Evolutionary conservation across 2,113 vertebrate genomes (phyloP), one percentile per base, ranked within the genome.

Genomic region (Anoplopoma fimbria): DNA sequence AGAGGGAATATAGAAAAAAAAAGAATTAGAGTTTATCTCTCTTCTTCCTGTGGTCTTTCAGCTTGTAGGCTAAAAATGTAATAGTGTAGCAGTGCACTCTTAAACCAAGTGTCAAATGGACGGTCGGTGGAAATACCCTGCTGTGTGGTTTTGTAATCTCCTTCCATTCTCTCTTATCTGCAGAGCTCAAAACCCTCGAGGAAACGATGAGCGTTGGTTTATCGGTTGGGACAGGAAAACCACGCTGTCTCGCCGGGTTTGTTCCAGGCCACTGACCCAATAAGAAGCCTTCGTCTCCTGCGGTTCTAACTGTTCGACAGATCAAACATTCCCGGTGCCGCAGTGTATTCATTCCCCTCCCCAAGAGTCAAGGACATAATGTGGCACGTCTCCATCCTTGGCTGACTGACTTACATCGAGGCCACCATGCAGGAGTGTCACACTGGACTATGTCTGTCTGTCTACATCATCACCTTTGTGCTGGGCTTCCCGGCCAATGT

Each of bases 401-500:
- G 67, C 49, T 42, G 45, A 69, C 49, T 42, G 61, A 62, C 61
- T 64, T 33, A 63, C 60, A 55, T 47, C 2, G 23, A 64, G 62
- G 47, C 72, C 85, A 87, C 53, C 36, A 85, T 87, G 89, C 93
- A 93, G 84, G 17, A 71, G 49, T 92, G 75, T 61, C 84, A 91
- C 63, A 93, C 69, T 1, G 61, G 74, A 1, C 60, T 96, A 75
- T 94, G 96, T 79, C 92, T 99, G n/a, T 40, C 90, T 0, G 83
- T 97, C 87, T 98, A 97, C 88, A 5, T 96, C 76, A 0, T 96
- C 31, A 97, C 97, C 78, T 96, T 99, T 47, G 6, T 96, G 76
- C 93, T 95, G 0, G 97, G 97, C 23, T 91, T 98, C 68, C 97
- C 97, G 0, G 86, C 95, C 87, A 99, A 98, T 23, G 2, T 95